Evolutionary conservation across 2,113 vertebrate genomes (phyloP), one percentile per base, ranked within the genome.

Genomic region (Ploceus nigricollis): DNA sequence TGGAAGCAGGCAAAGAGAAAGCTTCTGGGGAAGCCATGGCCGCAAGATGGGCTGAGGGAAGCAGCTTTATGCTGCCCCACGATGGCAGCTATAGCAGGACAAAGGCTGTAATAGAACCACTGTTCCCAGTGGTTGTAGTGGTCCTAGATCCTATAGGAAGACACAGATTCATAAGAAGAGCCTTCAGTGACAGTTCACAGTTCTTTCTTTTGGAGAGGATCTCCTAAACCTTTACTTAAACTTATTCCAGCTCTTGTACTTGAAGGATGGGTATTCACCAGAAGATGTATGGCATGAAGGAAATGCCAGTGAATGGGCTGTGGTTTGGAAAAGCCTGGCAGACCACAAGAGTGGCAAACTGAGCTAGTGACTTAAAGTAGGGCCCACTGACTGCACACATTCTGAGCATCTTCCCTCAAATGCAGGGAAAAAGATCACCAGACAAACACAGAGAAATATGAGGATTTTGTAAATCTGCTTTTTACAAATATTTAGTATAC

Each of bases 1-100:
- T 2, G 6, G 35, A 44, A 63, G 20, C 1, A 2, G 71, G 58
- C 25, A 69, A 64, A 51, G 31, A 16, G 50, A 35, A 70, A 58
- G 51, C 37, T 10, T 6, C 27, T 0, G 2, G 15, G 44, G 42
- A 79, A 78, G 44, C 22, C 3, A 6, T 18, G 15, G 28, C 17
- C 0, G 0, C 20, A 37, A 24, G 11, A 30, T 0, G 1, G 69
- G 23, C n/a, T n/a, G 28, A 45, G 27, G 7, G 24, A 42, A 76
- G 24, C 19, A 58, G 66, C 28, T 75, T 84, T 24, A 16, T 1
- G 10, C 61, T 53, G 23, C 31, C 17, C 13, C 23, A 11, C 28
- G 45, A 78, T 25, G 20, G 11, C 45, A 60, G 28, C 24, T 65
- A 18, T 5, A 56, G 56, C 42, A 78, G 56, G 63, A 87, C 28